A percentile compares a stretch with the other conserved stretches of the same genome.
Evolutionary conservation across 1,140 invertebrate species (phyloP).

Genomic region (Cotesia chilonis): DNA sequence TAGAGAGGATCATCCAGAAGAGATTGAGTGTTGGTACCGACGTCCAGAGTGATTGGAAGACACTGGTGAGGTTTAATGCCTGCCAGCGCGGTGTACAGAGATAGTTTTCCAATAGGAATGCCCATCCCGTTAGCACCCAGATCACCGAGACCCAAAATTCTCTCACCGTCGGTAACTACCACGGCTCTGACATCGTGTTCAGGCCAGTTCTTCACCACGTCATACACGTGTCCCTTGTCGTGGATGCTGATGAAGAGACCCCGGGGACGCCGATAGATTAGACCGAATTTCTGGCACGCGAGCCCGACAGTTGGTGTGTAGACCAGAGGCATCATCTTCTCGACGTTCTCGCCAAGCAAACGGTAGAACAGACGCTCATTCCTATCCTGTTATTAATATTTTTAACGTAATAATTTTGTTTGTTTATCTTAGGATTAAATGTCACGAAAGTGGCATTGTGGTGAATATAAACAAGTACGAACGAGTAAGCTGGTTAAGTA

Average conservation of each 20-base stretch:
- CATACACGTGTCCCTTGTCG: constrained; percentile 90
- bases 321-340: constrained; percentile 88
- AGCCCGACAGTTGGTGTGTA: constrained; percentile 94
- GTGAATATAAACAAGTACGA: constrained; percentile 47
- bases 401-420: neutral
- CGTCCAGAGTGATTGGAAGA: constrained; percentile 89
- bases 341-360: constrained; percentile 87
- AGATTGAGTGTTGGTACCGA: constrained; percentile 88
- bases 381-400: constrained; percentile 70
- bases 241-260: constrained; percentile 97
- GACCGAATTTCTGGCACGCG: constrained; percentile 96
- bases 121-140: constrained; percentile 95
- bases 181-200: constrained; percentile 88
- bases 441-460: neutral
- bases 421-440: neutral
- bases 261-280: constrained; percentile 88
- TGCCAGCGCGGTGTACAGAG: constrained; percentile 90
- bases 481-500: constrained; percentile 80
- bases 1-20: constrained; percentile 91
- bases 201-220: constrained; percentile 88
- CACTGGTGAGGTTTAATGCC: constrained; percentile 91
- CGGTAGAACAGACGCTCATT: constrained; percentile 94
- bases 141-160: constrained; percentile 92
- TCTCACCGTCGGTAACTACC: constrained; percentile 93
- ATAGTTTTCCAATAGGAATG: constrained; percentile 90